These are phyloP conservation scores for Sceloporus tristichus DNA, from an alignment of 2,113 vertebrate species.

Conservation along the genomic window DNA sequence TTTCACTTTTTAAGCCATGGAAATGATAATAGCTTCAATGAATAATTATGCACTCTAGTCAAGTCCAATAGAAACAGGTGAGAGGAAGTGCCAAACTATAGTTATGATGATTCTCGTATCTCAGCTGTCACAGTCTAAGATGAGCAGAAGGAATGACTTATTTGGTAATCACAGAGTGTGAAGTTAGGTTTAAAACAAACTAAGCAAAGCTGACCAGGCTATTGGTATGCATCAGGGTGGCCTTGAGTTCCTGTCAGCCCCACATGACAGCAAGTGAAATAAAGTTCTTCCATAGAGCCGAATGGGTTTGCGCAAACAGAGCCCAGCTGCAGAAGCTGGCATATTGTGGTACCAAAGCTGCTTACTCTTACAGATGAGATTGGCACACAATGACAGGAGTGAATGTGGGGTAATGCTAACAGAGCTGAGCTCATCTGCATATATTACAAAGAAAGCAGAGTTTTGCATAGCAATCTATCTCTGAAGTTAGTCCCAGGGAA, in stretches of 20 bases:
- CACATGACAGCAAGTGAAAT: slow-evolving; percentile 11
- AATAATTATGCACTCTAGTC: neutral
- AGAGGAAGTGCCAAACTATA: neutral
- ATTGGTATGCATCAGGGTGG: neutral
- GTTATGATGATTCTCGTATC: fast-evolving
- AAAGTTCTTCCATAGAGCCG: neutral
- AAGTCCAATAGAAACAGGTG: neutral
- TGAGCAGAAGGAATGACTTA: neutral
- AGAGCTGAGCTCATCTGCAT: slow-evolving; percentile 60
- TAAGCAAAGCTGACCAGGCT: neutral
- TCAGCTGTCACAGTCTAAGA: neutral
- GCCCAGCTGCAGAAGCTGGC: slow-evolving; percentile 65
- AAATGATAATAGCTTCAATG: neutral
- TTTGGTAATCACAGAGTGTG: fast-evolving
- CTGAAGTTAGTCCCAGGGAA: slow-evolving; percentile 59
- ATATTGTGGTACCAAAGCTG: slow-evolving; percentile 29
- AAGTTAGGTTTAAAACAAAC: fast-evolving
- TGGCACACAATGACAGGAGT: slow-evolving; percentile 52
- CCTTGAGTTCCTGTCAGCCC: neutral
- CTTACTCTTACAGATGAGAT: slow-evolving; percentile 59
- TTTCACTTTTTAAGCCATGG: neutral
- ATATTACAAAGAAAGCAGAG: slow-evolving; percentile 8
- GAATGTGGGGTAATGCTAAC: slow-evolving; percentile 38
- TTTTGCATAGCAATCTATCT: slow-evolving; percentile 29
- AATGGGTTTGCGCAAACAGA: neutral